These are phyloP conservation scores for Callionymus lyra DNA, from an alignment of 2,113 vertebrate species.

Conservation along the genomic window DNA sequence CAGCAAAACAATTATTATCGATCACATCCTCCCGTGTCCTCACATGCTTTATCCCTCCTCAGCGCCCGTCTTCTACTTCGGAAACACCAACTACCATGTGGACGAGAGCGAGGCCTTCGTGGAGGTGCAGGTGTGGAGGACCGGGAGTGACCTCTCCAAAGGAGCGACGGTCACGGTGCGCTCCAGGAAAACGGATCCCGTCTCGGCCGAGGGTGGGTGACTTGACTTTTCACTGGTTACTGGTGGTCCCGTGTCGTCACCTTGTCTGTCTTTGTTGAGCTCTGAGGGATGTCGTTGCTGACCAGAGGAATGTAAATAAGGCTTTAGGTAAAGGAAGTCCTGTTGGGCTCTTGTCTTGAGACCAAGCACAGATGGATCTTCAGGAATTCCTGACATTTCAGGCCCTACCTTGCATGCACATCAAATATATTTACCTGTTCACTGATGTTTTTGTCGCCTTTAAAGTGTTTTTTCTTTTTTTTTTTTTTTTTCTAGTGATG, in stretches of 20 bases:
- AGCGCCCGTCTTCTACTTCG: slow-evolving; percentile 89
- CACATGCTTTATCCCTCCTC: slow-evolving; percentile 12
- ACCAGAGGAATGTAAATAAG: slow-evolving; percentile 51
- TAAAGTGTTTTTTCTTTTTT: too few relatives aligned
- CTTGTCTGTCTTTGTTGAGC: slow-evolving; percentile 30
- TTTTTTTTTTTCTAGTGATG: too few relatives aligned
- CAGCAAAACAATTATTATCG: slow-evolving; percentile 11
- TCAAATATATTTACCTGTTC: too few relatives aligned
- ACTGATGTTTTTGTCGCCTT: too few relatives aligned
- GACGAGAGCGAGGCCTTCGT: slow-evolving; percentile 81
- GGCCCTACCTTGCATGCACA: too few relatives aligned
- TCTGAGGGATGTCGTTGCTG: slow-evolving; percentile 15
- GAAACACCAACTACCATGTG: slow-evolving; percentile 70
- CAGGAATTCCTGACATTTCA: slow-evolving; percentile 20
- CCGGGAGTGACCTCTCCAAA: slow-evolving; percentile 82
- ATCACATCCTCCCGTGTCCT: slow-evolving; percentile 10
- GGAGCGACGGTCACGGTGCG: slow-evolving; percentile 78
- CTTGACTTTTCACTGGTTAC: slow-evolving; percentile 12
- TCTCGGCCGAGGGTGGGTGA: slow-evolving; percentile 80
- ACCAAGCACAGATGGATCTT: slow-evolving; percentile 18
- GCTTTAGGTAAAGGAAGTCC: slow-evolving; percentile 10
- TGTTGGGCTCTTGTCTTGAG: slow-evolving; percentile 14
- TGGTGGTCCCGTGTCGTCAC: slow-evolving; percentile 31
- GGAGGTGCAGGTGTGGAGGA: slow-evolving; percentile 83
- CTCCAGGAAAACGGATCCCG: slow-evolving; percentile 78